Evolutionary conservation across 2,888 invertebrate genomes (phyloP).

Genomic region (Lepetodrilus schrolli): DNA sequence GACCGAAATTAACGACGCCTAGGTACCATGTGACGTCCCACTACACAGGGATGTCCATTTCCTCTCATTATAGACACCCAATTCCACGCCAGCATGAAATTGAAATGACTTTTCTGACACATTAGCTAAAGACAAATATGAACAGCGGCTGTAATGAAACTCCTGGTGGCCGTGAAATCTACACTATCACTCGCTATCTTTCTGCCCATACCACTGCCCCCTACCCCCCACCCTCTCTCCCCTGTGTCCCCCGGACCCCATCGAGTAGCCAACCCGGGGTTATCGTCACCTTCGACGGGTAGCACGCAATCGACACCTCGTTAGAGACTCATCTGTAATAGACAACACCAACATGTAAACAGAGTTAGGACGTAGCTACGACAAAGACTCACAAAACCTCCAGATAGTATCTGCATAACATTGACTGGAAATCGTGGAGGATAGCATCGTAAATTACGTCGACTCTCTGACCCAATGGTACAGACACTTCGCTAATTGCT

Average conservation of each 20-base stretch:
- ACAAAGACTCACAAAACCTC: neutral
- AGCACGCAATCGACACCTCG: conserved; percentile 17
- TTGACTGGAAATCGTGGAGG: too few species aligned
- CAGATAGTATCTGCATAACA: too few species aligned
- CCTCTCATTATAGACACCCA: neutral
- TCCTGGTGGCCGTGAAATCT: neutral
- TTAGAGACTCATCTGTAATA: conserved; percentile 4
- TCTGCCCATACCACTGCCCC: neutral
- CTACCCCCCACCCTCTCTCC: neutral
- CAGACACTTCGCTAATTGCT: neutral
- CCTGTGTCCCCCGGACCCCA: neutral
- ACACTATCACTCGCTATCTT: neutral
- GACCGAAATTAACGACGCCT: too few species aligned
- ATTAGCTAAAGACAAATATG: conserved; percentile 19
- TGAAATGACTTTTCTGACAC: conserved; percentile 16
- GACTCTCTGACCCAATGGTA: neutral
- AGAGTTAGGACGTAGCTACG: neutral
- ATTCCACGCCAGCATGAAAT: neutral
- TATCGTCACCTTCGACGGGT: neutral
- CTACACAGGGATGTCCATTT: neutral
- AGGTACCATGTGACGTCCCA: too few species aligned
- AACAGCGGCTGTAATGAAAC: neutral
- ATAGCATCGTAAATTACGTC: neutral
- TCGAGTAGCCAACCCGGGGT: neutral
- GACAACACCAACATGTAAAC: conserved; percentile 26